Evolutionary conservation across 2,113 vertebrate genomes (phyloP).

Genomic region (Philantomba maxwellii): DNA sequence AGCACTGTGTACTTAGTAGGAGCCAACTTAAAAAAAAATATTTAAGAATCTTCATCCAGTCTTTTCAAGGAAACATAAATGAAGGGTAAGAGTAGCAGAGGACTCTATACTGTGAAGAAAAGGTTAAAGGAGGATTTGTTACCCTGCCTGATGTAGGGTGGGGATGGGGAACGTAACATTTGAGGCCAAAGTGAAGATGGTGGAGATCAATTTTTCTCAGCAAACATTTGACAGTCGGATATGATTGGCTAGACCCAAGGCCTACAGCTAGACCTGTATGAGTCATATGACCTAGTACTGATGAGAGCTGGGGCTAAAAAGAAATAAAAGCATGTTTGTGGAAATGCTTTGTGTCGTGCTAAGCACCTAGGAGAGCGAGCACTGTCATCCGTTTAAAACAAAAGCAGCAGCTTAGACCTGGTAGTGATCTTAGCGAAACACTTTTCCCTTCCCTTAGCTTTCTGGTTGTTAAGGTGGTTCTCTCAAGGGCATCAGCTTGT

Average conservation of each 20-base stretch:
- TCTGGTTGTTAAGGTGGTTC: constrained; percentile 30
- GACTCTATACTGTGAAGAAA: neutral
- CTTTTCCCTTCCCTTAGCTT: neutral
- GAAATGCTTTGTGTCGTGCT: constrained; percentile 10
- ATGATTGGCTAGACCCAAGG: neutral
- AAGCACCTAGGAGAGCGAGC: neutral
- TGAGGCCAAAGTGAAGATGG: neutral
- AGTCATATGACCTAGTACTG: neutral
- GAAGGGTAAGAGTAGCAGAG: neutral
- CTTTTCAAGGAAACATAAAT: neutral
- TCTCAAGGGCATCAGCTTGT: constrained; percentile 42
- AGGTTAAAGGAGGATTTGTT: neutral
- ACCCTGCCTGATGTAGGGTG: neutral
- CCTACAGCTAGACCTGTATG: neutral
- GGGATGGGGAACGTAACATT: neutral
- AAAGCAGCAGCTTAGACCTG: neutral
- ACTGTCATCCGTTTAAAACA: neutral
- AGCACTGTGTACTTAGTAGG: neutral
- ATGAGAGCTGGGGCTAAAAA: neutral
- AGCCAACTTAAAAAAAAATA: neutral
- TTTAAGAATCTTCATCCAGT: neutral
- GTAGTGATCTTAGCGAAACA: neutral
- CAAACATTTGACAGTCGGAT: neutral
- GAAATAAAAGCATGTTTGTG: neutral
- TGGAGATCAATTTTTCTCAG: neutral